These are phyloP conservation scores for Xiphorhynchus erythropygius DNA, from an alignment of 2,797 vertebrate species.

Conservation along the genomic window DNA sequence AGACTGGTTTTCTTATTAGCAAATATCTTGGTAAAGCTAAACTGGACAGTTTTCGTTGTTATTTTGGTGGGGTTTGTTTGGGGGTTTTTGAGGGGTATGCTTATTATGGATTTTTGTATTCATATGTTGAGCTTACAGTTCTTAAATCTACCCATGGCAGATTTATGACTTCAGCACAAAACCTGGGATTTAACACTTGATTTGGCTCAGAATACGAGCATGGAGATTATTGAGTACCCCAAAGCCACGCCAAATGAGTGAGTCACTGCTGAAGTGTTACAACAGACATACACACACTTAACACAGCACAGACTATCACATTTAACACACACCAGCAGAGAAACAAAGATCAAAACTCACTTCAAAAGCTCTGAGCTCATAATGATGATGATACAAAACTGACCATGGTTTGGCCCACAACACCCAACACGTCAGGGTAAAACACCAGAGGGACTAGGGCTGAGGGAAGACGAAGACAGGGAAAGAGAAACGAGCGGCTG, in stretches of 20 bases:
- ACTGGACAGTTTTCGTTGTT: not conserved
- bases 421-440: accelerated
- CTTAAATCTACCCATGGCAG: not conserved
- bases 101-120: not conserved
- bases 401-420: accelerated
- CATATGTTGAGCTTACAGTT: not conserved
- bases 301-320: not conserved
- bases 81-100: accelerated
- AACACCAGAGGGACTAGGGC: not conserved
- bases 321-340: not conserved
- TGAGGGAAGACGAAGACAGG: not conserved
- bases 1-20: not conserved
- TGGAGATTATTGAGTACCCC: not conserved
- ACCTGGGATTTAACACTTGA: not conserved
- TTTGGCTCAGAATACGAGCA: not conserved
- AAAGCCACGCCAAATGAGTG: not conserved
- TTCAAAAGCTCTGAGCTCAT: not conserved
- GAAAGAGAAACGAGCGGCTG: not conserved
- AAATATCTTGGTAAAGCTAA: not conserved
- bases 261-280: not conserved
- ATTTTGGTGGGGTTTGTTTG: not conserved
- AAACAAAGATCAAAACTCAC: not conserved
- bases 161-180: not conserved
- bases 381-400: not conserved
- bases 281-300: not conserved